phyloP scores from a whole-genome alignment of 1,140 invertebrate genomes.

The Achroia grisella region DNA sequence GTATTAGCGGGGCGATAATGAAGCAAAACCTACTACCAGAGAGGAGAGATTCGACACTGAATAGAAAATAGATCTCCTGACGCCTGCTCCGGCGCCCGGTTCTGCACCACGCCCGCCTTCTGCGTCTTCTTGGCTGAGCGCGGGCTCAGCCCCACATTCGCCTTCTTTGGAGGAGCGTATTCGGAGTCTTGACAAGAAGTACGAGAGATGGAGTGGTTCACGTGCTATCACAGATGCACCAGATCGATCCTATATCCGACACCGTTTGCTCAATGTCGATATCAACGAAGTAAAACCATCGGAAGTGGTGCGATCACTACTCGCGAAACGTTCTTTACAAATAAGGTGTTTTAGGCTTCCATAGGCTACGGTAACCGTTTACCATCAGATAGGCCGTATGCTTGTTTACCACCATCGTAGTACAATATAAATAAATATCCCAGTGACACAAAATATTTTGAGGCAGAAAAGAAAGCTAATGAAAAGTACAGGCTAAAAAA shows the following conservation, averaged over 20 bases:
- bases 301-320: slow-evolving; percentile 93
- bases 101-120: slow-evolving; percentile 61
- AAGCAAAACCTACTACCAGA: no score
- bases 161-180: slow-evolving; percentile 91
- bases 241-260: slow-evolving; percentile 75
- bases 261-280: slow-evolving; percentile 83
- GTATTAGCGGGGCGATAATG: no score
- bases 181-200: slow-evolving; percentile 92
- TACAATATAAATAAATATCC: no score
- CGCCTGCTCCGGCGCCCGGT: slow-evolving; percentile 51
- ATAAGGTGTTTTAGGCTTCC: no score
- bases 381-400: no score
- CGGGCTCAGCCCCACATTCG: slow-evolving; percentile 74
- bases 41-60: no score
- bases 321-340: slow-evolving; percentile 94
- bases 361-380: no score
- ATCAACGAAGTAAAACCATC: slow-evolving; percentile 89
- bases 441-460: no score
- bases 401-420: no score
- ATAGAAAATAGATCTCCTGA: no score
- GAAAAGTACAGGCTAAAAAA: no score
- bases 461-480: no score
- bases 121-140: slow-evolving; percentile 76
- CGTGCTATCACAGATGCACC: slow-evolving; percentile 68
- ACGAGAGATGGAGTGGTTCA: slow-evolving; percentile 90